phyloP scores from a whole-genome alignment of 2,888 invertebrate species.

The Stratiomys singularior region DNA sequence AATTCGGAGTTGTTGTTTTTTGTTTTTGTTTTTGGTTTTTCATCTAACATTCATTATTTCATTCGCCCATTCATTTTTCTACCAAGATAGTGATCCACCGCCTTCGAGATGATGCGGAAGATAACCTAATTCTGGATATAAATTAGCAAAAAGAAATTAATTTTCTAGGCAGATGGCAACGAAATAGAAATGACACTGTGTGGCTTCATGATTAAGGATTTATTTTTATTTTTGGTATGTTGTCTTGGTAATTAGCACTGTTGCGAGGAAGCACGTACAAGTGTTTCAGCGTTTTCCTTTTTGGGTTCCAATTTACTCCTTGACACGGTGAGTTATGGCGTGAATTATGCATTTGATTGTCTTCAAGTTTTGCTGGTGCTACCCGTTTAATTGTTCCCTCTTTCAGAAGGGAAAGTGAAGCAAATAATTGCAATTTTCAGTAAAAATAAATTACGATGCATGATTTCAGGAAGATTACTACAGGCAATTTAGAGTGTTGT shows the following conservation, averaged over 20 bases:
- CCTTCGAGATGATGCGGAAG: conserved; percentile 38
- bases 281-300: too few relatives aligned
- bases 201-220: not conserved
- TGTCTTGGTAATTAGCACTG: conserved; percentile 9
- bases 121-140: conserved; percentile 40
- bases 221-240: not conserved
- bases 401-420: too few relatives aligned
- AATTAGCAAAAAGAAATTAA: conserved; percentile 43
- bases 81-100: not conserved
- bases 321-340: too few relatives aligned
- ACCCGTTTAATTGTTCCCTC: too few relatives aligned
- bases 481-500: too few relatives aligned
- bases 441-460: too few relatives aligned
- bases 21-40: too few relatives aligned
- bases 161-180: conserved; percentile 2
- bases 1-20: not conserved
- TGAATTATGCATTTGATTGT: too few relatives aligned
- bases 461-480: too few relatives aligned
- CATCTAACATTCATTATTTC: not conserved
- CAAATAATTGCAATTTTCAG: too few relatives aligned
- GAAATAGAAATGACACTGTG: conserved; percentile 12
- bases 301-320: too few relatives aligned
- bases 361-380: too few relatives aligned
- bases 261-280: not conserved
- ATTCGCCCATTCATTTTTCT: conserved; percentile 19